phyloP scores from a whole-genome alignment of 2,113 vertebrate genomes.

The Crotalus horridus region DNA sequence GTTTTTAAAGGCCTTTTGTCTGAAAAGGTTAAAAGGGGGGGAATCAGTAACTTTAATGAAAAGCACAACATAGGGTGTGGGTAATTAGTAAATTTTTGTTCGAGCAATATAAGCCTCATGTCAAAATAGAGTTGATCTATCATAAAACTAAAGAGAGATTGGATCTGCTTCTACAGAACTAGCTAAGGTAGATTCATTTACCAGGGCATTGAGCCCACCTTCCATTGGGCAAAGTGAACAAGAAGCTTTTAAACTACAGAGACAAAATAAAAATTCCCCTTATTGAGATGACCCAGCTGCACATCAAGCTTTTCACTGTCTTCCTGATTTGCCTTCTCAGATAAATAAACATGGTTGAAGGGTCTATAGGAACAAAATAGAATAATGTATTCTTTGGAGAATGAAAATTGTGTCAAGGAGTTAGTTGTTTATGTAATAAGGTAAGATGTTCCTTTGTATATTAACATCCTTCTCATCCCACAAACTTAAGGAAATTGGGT shows the following conservation, averaged over 20 bases:
- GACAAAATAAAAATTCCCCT: slow-evolving; percentile 75
- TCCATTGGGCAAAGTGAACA: slow-evolving; percentile 77
- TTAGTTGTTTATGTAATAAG: slow-evolving; percentile 28
- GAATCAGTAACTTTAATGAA: slow-evolving; percentile 39
- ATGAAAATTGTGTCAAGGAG: slow-evolving; percentile 40
- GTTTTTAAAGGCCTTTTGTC: slow-evolving; percentile 38
- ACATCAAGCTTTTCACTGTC: slow-evolving; percentile 58
- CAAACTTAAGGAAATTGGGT: slow-evolving; percentile 15
- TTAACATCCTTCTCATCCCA: slow-evolving; percentile 43
- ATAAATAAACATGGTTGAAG: slow-evolving; percentile 64
- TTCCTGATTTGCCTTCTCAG: slow-evolving; percentile 66
- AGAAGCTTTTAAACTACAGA: slow-evolving; percentile 84
- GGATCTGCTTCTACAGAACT: slow-evolving; percentile 40
- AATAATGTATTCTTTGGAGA: slow-evolving; percentile 58
- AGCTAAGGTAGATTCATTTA: slow-evolving; percentile 60
- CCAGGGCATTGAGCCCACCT: slow-evolving; percentile 78
- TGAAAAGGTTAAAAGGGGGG: slow-evolving; percentile 22
- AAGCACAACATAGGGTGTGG: background rate
- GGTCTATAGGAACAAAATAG: slow-evolving; percentile 57
- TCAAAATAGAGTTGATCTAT: slow-evolving; percentile 21
- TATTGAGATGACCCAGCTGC: slow-evolving; percentile 85
- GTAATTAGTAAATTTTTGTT: background rate
- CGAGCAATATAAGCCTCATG: fast-evolving
- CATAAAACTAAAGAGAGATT: slow-evolving; percentile 1
- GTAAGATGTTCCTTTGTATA: slow-evolving; percentile 55